Evolutionary conservation across 2,797 vertebrate species (phyloP), one percentile per base, ranked within the genome.

Genomic region (Tangara arthus): DNA sequence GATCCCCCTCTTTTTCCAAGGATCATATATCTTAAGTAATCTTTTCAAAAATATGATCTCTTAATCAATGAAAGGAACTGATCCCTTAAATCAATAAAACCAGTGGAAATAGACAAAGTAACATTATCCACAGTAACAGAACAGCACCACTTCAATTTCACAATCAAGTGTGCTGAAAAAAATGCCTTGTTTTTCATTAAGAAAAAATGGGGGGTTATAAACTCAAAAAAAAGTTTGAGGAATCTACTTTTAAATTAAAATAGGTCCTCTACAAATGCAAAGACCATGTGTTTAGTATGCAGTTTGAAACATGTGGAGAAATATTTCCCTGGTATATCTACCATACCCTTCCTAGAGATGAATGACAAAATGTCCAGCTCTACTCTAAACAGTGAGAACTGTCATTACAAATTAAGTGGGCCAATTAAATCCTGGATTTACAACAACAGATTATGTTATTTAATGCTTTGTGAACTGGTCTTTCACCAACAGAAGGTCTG

Each of bases 151-250:
- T 89, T 60, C 47, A 52, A 32, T 81, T 78, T 68, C 57, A 64
- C 10, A 55, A 7, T 35, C 6, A 44, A 34, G 19, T 0, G 0
- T 75, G n/a, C 27, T 78, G 27, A 55, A 64, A 84, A 88, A 55
- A 66, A 11, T 1, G 27, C 27, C 14, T 75, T 6, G 32, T 64
- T 83, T 65, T 68, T 47, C 42, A 46, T 80, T 53, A n/a, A 73
- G 42, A 72, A 90, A 66, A 79, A 44, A 32, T 1, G 0, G 0
- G 6, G 2, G 4, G 0, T 10, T 46, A 37, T 56, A 65, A 66
- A 59, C 6, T 23, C 23, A 49, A 69, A 49, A 71, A 70, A 37
- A 46, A 13, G 1, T 1, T 42, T 42, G 15, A 85, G 46, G 5
- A n/a, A 60, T 27, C 22, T 35, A 37, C 30, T 84, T 89, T 70